Evolutionary conservation across 2,797 vertebrate species (phyloP).

Genomic region (Numenius phaeopus): DNA sequence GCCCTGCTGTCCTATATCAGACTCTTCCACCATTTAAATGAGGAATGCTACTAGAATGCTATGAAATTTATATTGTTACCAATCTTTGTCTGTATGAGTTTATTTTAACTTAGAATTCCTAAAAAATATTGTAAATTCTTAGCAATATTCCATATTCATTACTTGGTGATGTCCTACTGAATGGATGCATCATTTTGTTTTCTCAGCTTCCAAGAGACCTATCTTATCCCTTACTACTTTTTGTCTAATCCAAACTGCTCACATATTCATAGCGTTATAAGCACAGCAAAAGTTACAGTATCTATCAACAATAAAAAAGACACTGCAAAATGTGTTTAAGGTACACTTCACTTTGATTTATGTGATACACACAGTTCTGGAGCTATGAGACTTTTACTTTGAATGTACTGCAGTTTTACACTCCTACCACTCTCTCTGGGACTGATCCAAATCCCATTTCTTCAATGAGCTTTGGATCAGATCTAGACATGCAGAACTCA

Average conservation of each 20-base stretch:
- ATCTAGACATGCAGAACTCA: slow-evolving; percentile 24
- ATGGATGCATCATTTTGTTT: background rate
- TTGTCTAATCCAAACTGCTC: background rate
- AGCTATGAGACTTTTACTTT: slow-evolving; percentile 51
- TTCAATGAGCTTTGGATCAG: slow-evolving; percentile 47
- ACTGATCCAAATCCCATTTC: slow-evolving; percentile 49
- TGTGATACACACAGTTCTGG: slow-evolving; percentile 11
- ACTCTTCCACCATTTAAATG: background rate
- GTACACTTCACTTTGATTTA: slow-evolving; percentile 59
- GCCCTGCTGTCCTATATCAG: background rate
- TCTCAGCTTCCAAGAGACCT: background rate
- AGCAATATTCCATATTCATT: background rate
- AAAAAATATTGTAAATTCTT: background rate
- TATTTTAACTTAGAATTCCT: background rate
- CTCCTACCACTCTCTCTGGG: slow-evolving; percentile 69
- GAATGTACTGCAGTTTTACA: slow-evolving; percentile 43
- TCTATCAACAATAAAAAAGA: slow-evolving; percentile 5
- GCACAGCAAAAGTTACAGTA: background rate
- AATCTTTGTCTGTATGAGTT: background rate
- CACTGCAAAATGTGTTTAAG: slow-evolving; percentile 4
- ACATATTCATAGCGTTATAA: background rate
- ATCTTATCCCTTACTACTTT: background rate
- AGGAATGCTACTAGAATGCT: background rate
- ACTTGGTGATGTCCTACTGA: background rate
- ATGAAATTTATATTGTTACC: background rate